phyloP scores from a whole-genome alignment of 2,797 vertebrate genomes.

The Eulemur coronatus region DNA sequence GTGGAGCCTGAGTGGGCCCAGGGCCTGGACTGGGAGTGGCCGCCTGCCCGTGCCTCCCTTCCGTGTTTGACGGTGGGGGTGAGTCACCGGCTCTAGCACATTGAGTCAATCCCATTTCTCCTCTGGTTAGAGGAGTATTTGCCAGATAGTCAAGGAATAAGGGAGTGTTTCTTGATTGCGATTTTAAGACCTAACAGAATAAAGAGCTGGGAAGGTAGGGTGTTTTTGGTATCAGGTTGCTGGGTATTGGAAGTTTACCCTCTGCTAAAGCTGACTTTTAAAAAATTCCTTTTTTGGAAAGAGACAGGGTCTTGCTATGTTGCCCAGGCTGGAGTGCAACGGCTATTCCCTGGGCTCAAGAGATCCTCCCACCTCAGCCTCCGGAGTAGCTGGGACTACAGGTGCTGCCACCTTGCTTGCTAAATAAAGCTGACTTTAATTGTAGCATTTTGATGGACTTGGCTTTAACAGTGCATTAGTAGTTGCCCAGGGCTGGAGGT shows the following conservation, averaged over 20 bases:
- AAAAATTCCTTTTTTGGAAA: neutral
- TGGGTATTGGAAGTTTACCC: neutral
- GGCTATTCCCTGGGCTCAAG: neutral
- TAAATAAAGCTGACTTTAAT: neutral
- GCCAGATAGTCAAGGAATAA: neutral
- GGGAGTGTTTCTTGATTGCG: neutral
- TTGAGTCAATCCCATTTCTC: neutral
- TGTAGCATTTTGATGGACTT: neutral
- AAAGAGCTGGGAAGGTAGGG: neutral
- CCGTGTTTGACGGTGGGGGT: neutral
- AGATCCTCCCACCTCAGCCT: neutral
- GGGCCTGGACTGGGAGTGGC: neutral
- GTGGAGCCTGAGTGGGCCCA: neutral
- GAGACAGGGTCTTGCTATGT: neutral
- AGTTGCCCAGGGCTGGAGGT: neutral
- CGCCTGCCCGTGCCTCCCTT: neutral
- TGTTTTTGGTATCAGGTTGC: no score
- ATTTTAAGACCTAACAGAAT: neutral
- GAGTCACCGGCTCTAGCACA: neutral
- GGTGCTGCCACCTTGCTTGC: neutral
- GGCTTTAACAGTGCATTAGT: fast-evolving
- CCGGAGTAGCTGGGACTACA: neutral
- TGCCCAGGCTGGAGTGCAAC: neutral
- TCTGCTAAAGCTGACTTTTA: neutral
- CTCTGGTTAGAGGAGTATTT: neutral